Conservation (phyloP, 2,888 invertebrate species). For the Embidobia sp. region DNA sequence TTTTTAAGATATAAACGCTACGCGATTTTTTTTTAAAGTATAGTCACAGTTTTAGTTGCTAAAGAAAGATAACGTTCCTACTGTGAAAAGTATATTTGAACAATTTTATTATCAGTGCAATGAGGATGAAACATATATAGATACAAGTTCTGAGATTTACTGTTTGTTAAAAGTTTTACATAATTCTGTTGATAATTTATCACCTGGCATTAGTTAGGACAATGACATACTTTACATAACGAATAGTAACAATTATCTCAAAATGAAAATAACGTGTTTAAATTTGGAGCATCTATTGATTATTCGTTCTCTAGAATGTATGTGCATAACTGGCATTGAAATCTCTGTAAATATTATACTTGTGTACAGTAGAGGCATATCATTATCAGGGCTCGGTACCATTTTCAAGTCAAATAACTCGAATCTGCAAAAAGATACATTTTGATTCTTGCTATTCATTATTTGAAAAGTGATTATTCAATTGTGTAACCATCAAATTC, state of each 20-base stretch:
- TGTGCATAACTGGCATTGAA: conserved; percentile 3
- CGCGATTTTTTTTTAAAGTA: too few relatives aligned
- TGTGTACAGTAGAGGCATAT: too few relatives aligned
- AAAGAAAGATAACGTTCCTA: neutral
- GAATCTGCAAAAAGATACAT: too few relatives aligned
- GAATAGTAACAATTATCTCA: neutral
- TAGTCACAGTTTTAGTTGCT: conserved; percentile 5
- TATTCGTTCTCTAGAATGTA: too few relatives aligned
- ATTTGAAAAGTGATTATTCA: too few relatives aligned
- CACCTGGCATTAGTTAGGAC: neutral
- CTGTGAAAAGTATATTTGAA: neutral
- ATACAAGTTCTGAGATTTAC: neutral
- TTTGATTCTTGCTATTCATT: too few relatives aligned
- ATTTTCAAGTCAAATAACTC: too few relatives aligned
- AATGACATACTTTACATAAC: neutral
- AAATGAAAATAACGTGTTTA: too few relatives aligned
- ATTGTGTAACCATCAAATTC: too few relatives aligned
- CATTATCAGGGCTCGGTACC: too few relatives aligned
- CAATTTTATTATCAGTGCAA: conserved; percentile 1
- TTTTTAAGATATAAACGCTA: too few relatives aligned
- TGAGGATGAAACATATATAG: neutral
- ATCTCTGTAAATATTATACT: conserved; percentile 6
- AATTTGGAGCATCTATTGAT: too few relatives aligned
- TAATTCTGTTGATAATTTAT: neutral
- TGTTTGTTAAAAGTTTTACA: conserved; percentile 5